Evolutionary conservation across 2,113 vertebrate genomes (phyloP).

Genomic region (Ptyas mucosa): DNA sequence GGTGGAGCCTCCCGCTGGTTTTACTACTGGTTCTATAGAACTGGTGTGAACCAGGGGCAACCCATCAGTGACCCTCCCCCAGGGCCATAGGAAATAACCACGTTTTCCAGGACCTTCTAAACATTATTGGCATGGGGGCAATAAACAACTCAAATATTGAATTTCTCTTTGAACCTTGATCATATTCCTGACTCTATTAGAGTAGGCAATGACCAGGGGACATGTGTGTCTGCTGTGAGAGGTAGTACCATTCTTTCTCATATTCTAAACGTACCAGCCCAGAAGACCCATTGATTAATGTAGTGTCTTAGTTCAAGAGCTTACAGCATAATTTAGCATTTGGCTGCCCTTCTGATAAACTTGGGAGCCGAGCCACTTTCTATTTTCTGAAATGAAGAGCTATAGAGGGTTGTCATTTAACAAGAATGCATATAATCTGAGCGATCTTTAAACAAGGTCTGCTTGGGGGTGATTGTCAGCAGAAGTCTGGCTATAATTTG

Average conservation of each 20-base stretch:
- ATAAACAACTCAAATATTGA: not conserved
- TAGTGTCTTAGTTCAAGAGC: conserved; percentile 55
- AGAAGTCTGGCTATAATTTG: conserved; percentile 7
- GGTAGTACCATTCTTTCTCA: conserved; percentile 33
- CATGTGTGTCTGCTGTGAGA: not conserved
- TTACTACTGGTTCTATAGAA: too few relatives aligned
- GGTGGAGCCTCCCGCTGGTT: too few relatives aligned
- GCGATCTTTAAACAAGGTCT: conserved; percentile 54
- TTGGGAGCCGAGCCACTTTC: conserved; percentile 62
- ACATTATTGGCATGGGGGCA: not conserved
- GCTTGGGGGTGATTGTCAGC: conserved; percentile 44
- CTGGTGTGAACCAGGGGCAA: too few relatives aligned
- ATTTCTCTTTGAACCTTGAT: not conserved
- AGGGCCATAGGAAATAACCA: not conserved
- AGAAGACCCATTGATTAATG: conserved; percentile 49
- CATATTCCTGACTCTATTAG: not conserved
- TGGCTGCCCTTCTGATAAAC: conserved; percentile 88
- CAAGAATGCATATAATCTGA: conserved; percentile 56
- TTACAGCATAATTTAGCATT: conserved; percentile 75
- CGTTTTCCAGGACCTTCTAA: not conserved
- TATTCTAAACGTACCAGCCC: conserved; percentile 59
- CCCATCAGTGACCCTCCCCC: not conserved
- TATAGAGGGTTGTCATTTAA: conserved; percentile 54
- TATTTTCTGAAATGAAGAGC: conserved; percentile 58
- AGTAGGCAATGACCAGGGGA: not conserved